Evolutionary conservation across 53 echinoderm and acorn worm species (phyloP).

Genomic region (Apostichopus leukothele): DNA sequence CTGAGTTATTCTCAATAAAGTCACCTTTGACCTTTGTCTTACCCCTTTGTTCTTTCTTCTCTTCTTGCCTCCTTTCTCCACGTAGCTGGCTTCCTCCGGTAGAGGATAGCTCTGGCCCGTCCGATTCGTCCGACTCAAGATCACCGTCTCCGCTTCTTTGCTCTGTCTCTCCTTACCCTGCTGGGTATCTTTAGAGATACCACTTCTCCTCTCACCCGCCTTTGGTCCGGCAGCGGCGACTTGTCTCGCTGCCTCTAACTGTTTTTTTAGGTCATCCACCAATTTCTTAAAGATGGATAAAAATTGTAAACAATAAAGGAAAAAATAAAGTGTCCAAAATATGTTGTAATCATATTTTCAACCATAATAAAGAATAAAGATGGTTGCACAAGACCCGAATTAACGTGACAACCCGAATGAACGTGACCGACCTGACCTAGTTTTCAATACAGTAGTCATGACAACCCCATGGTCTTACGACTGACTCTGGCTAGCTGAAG

Average conservation of each 20-base stretch:
- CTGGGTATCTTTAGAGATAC: background rate
- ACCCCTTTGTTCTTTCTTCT: constrained; percentile 70
- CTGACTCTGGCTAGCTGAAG: no score
- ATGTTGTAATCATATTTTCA: background rate
- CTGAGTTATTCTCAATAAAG: no score
- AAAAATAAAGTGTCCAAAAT: background rate
- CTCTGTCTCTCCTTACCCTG: constrained; percentile 26
- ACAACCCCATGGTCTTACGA: no score
- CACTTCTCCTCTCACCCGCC: constrained; percentile 10
- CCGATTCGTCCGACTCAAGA: constrained; percentile 80
- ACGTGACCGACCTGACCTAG: no score
- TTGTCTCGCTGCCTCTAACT: constrained; percentile 76
- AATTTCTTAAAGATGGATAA: constrained; percentile 50
- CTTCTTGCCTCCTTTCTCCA: constrained; percentile 59
- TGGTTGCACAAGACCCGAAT: no score
- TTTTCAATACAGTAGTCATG: no score
- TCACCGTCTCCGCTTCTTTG: constrained; percentile 63
- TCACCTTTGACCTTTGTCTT: background rate
- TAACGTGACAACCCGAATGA: no score
- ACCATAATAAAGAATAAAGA: background rate
- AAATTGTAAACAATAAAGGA: no score
- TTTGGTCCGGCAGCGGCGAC: constrained; percentile 55
- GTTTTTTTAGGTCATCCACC: constrained; percentile 68
- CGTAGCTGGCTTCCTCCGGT: constrained; percentile 56
- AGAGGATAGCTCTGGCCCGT: constrained; percentile 96